These are phyloP conservation scores for Lophotis ruficrista DNA, from an alignment of 2,113 vertebrate genomes.

Conservation along the genomic window DNA sequence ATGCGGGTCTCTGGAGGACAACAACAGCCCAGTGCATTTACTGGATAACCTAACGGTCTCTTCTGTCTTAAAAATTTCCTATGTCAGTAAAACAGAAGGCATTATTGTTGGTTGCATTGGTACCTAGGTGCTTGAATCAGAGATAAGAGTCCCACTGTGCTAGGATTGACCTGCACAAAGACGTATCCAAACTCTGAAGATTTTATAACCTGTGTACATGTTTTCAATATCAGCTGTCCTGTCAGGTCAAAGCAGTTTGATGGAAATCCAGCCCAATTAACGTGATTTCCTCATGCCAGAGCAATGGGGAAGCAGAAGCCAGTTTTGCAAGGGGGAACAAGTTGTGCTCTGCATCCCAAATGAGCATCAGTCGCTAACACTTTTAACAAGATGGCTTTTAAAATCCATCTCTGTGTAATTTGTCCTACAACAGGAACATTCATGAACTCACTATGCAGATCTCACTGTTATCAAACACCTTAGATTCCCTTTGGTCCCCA, in stretches of 20 bases:
- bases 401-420: neutral
- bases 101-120: neutral
- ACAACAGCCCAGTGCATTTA: neutral
- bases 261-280: neutral
- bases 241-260: neutral
- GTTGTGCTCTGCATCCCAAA: neutral
- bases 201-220: neutral
- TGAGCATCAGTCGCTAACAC: neutral
- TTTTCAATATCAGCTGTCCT: neutral
- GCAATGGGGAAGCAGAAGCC: neutral
- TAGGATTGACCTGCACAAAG: rapidly evolving
- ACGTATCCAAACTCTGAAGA: neutral
- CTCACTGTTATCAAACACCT: slow-evolving; percentile 5
- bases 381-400: neutral
- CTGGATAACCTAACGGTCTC: neutral
- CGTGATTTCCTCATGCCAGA: neutral
- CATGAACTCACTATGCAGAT: neutral
- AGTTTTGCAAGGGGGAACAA: neutral
- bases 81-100: neutral
- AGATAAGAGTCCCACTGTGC: neutral
- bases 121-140: neutral
- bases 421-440: neutral
- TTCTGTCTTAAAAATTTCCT: neutral
- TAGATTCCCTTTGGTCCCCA: neutral
- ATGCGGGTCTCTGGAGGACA: neutral